A percentile compares a stretch with the other conserved stretches of the same genome.
Evolutionary conservation across 2,113 vertebrate species (phyloP).

Genomic region (Talpa occidentalis): DNA sequence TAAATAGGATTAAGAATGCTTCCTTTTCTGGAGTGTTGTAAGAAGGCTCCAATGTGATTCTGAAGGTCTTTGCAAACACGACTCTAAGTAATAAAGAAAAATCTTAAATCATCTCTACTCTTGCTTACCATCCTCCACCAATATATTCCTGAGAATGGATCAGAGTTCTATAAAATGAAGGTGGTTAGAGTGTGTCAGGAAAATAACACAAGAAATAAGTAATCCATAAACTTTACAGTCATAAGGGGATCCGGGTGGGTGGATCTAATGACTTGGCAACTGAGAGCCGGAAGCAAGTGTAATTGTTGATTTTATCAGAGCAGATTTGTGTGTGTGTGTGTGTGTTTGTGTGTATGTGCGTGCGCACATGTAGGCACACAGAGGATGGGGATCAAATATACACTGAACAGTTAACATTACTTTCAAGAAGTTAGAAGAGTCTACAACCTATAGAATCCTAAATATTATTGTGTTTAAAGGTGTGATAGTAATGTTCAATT

Average conservation of each 20-base stretch:
- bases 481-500: slow-evolving; percentile 11
- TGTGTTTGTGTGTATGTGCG: no score
- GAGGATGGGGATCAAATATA: slow-evolving; percentile 14
- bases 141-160: slow-evolving; percentile 58
- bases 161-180: slow-evolving; percentile 53
- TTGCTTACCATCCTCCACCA: not conserved
- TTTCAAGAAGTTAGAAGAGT: slow-evolving; percentile 45
- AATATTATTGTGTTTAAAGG: not conserved
- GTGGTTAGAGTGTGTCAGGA: slow-evolving; percentile 43
- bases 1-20: slow-evolving; percentile 9
- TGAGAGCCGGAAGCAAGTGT: slow-evolving; percentile 56
- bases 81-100: slow-evolving; percentile 51
- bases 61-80: slow-evolving; percentile 52
- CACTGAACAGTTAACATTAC: slow-evolving; percentile 49
- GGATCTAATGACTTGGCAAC: slow-evolving; percentile 73
- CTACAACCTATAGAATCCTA: not conserved
- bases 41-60: slow-evolving; percentile 3
- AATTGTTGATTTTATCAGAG: slow-evolving; percentile 78
- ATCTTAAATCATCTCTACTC: slow-evolving; percentile 22
- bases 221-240: slow-evolving; percentile 73
- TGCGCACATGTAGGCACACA: not conserved
- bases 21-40: not conserved
- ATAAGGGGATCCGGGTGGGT: slow-evolving; percentile 63
- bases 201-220: slow-evolving; percentile 68
- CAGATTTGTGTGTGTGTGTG: slow-evolving; percentile 19